These are phyloP conservation scores for Geodia barretti DNA, from an alignment of 37 sponge, comb jelly and placozoan genomes.

Conservation along the genomic window DNA sequence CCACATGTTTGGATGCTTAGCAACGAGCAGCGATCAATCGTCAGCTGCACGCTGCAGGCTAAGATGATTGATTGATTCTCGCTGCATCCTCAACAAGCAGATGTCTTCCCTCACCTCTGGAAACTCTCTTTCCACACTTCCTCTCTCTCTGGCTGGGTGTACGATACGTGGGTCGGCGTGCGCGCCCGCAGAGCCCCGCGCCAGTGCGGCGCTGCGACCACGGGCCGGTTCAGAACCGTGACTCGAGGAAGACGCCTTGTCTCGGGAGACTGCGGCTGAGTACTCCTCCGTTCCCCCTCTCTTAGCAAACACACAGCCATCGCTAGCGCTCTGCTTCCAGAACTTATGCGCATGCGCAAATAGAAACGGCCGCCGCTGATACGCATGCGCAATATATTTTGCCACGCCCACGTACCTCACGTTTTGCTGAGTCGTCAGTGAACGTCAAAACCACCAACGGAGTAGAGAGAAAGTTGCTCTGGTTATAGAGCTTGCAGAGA, in stretches of 20 bases:
- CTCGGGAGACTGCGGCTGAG: neutral
- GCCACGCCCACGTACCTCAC: no score
- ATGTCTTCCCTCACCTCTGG: constrained; percentile 9
- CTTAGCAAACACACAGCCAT: neutral
- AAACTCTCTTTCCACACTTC: constrained; percentile 27
- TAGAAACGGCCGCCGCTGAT: neutral
- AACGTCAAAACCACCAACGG: no score
- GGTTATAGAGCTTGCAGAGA: constrained; percentile 4
- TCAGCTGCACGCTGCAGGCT: neutral
- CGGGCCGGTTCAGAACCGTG: neutral
- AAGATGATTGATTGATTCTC: neutral
- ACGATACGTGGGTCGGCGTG: neutral
- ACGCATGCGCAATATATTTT: neutral
- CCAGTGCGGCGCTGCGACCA: neutral
- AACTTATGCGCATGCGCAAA: neutral
- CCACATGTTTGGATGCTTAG: neutral
- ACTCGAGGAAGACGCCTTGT: neutral
- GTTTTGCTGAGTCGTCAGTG: no score
- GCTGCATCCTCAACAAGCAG: no score
- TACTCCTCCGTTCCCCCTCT: neutral
- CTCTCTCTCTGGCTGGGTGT: constrained; percentile 24
- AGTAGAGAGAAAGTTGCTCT: no score
- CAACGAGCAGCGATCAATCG: neutral
- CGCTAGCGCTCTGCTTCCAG: no score
- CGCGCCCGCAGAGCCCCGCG: neutral